Conservation (phyloP, 2,888 invertebrate genomes). For the Eumacrocentrus americanus region DNA sequence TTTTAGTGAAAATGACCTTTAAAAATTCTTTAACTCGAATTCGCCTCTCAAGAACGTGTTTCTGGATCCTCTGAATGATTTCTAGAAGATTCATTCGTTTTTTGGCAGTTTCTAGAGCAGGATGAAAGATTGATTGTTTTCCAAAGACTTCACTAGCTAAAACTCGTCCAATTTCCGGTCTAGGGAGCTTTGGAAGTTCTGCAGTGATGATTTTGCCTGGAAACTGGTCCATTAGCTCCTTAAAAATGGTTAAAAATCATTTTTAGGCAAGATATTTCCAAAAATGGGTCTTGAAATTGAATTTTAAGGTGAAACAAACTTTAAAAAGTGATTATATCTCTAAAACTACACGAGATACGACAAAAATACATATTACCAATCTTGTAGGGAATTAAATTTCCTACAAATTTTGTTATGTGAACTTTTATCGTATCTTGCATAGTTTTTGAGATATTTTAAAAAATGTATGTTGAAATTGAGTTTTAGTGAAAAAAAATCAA, state of each 20-base stretch:
- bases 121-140: conserved; percentile 67
- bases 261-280: not conserved
- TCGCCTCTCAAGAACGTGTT: conserved; percentile 69
- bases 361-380: too few relatives aligned
- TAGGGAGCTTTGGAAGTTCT: conserved; percentile 71
- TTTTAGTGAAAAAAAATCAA: too few relatives aligned
- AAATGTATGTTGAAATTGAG: not conserved
- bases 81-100: conserved; percentile 64
- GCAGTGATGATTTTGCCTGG: conserved; percentile 73
- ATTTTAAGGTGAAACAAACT: conserved; percentile 1
- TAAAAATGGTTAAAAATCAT: conserved; percentile 39
- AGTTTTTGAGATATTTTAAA: too few relatives aligned
- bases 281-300: not conserved
- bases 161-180: conserved; percentile 70
- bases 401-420: too few relatives aligned
- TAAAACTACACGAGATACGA: too few relatives aligned
- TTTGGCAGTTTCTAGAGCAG: conserved; percentile 66
- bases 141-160: conserved; percentile 64
- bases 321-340: too few relatives aligned
- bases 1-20: too few relatives aligned
- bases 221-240: conserved; percentile 65
- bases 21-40: conserved; percentile 74
- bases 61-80: conserved; percentile 71
- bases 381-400: too few relatives aligned
- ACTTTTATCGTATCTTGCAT: too few relatives aligned